These are phyloP conservation scores for Copsychus sechellarum DNA, from an alignment of 2,113 vertebrate genomes.

Conservation along the genomic window DNA sequence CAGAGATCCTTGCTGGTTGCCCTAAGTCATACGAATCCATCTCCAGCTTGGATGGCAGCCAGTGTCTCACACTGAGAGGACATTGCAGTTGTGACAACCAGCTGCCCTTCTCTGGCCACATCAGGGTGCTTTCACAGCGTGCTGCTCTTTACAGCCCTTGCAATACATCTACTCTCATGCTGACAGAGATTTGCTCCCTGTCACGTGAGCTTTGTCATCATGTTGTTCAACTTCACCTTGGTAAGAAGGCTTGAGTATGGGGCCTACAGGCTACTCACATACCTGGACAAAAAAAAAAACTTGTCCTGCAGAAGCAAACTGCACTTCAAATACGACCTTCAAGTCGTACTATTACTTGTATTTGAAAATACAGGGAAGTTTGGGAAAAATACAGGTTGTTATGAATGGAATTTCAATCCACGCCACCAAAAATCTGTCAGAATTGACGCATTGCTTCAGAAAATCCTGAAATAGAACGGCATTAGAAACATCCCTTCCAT, in stretches of 20 bases:
- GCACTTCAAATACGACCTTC: neutral
- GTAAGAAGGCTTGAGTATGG: neutral
- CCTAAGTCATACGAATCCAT: neutral
- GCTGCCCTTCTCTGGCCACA: neutral
- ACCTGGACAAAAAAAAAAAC: neutral
- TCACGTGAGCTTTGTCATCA: fast-evolving
- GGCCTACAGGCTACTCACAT: neutral
- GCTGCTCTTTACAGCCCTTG: neutral
- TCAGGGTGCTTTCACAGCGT: fast-evolving
- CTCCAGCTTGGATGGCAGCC: neutral
- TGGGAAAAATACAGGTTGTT: neutral
- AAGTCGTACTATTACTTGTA: neutral
- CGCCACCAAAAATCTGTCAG: neutral
- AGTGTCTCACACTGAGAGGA: neutral
- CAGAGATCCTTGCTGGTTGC: neutral
- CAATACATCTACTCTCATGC: too few relatives aligned
- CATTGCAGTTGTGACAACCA: neutral
- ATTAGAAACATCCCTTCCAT: neutral
- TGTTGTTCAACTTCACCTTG: neutral
- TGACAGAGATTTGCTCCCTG: neutral
- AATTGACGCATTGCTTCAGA: neutral
- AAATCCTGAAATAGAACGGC: neutral
- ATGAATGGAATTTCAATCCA: neutral
- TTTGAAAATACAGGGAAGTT: neutral
- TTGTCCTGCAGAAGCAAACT: neutral